A percentile compares a stretch with the other conserved stretches of the same genome.
Evolutionary conservation across 2,888 invertebrate species (phyloP).

Genomic region (Esperia sulphurella): DNA sequence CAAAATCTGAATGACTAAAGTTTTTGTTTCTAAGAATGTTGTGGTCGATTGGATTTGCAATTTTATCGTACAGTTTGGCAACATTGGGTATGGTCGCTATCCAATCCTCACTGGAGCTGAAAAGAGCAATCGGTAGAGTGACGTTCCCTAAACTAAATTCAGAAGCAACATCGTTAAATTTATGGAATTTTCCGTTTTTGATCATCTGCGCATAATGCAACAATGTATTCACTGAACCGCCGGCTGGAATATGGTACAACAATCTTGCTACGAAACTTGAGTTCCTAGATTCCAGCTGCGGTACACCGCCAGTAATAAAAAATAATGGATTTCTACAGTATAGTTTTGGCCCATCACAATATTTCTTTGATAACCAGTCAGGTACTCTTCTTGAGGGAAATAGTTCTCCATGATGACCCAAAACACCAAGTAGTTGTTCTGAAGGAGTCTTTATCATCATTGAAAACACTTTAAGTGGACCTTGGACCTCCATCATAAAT

Average conservation of each 20-base stretch:
- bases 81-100: conserved; percentile 44
- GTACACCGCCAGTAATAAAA: conserved; percentile 45
- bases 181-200: conserved; percentile 48
- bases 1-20: conserved; percentile 52
- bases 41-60: conserved; percentile 49
- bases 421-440: conserved; percentile 27
- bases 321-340: conserved; percentile 54
- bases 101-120: conserved; percentile 52
- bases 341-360: conserved; percentile 38
- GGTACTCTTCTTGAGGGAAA: conserved; percentile 44
- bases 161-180: conserved; percentile 25
- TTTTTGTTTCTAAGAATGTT: conserved; percentile 40
- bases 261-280: conserved; percentile 38
- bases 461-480: conserved; percentile 40
- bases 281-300: conserved; percentile 24
- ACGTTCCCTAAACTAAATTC: conserved; percentile 38
- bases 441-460: conserved; percentile 29
- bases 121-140: conserved; percentile 43
- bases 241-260: conserved; percentile 50
- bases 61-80: conserved; percentile 40
- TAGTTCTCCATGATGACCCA: conserved; percentile 43
- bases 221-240: conserved; percentile 52
- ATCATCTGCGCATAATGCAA: conserved; percentile 51
- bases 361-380: conserved; percentile 34
- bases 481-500: conserved; percentile 42